Base-by-base conservation (phyloP, 2,113 vertebrate species). In the Strix uralensis region DNA sequence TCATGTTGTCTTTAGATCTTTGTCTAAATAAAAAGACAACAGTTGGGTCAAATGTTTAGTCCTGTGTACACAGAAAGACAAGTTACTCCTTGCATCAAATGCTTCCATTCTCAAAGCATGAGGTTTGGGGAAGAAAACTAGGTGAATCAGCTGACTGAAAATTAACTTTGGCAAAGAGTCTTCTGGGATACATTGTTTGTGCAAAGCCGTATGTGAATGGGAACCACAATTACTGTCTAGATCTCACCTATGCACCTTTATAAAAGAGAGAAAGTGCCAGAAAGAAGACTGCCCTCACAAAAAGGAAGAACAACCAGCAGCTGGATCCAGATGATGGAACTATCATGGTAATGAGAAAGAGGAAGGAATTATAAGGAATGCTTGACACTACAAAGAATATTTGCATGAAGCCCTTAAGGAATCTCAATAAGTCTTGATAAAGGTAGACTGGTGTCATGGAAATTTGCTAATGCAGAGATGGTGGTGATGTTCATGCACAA, bases 401-500 rank as follows among this genome's bases (percentile, higher is more conserved):
- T 62, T 86, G 20, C 55, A 49, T 9, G 10, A 80, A 86, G n/a
- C 13, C 59, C 42, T 59, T 62, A 81, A 46, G 40, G 57, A 86
- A 63, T 57, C 38, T 54, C 63, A 73, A 17, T 21, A 85, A 81
- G 32, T 34, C 1, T 4, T 9, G n/a, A 59, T n/a, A 82, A 88
- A 81, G 34, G 26, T 5, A 44, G 25, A 21, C 20, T 62, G 42
- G 3, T 46, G 47, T 73, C 59, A 63, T 4, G 44, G 36, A 67
- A 71, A 34, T 38, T 44, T 62, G 25, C 54, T 4, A 63, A 67
- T 15, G 20, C 49, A 85, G 70, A 63, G 44, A 61, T 5, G 21
- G 36, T 1, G 4, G 44, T 27, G 9, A 15, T 1, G 5, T 54
- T 30, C 46, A 21, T 2, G 8, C 17, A 77, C 6, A 16, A 26